Percentiles rank a stretch among this genome's conserved stretches.
Conservation (phyloP, 2,888 invertebrate genomes). For the Lasioglossum lativentre region DNA sequence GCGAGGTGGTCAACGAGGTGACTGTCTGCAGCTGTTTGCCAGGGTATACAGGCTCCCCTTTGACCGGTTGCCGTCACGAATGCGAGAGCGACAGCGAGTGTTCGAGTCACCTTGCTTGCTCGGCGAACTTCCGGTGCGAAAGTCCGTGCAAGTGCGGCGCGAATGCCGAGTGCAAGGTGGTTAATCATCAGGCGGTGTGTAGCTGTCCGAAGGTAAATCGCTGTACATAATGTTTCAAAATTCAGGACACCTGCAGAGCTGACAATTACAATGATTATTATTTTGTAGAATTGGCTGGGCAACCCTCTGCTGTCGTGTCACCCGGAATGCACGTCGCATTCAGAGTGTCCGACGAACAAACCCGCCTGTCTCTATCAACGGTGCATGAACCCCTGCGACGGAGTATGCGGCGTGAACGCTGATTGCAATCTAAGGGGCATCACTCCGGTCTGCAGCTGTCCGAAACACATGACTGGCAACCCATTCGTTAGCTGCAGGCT, state of each 20-base stretch:
- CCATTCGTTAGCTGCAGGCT: conserved; percentile 93
- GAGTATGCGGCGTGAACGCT: conserved; percentile 92
- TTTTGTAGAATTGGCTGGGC: conserved; percentile 90
- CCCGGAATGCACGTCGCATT: conserved; percentile 92
- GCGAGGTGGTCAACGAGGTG: conserved; percentile 91
- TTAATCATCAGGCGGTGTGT: conserved; percentile 91
- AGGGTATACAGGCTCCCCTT: conserved; percentile 91
- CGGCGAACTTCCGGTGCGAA: conserved; percentile 90
- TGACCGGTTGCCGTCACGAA: conserved; percentile 92
- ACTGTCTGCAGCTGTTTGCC: conserved; percentile 93
- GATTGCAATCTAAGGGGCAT: conserved; percentile 92
- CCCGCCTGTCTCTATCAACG: conserved; percentile 93
- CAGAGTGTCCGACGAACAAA: conserved; percentile 91
- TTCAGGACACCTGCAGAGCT: not conserved
- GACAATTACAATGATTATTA: not conserved
- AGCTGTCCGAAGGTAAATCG: conserved; percentile 90
- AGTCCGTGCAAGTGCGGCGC: conserved; percentile 93
- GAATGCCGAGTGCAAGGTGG: conserved; percentile 91
- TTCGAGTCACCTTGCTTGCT: conserved; percentile 89
- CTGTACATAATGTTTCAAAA: not conserved
- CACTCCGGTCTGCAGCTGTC: conserved; percentile 94
- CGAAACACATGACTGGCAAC: conserved; percentile 94
- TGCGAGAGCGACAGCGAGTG: conserved; percentile 93
- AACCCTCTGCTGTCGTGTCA: conserved; percentile 91
- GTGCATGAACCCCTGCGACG: conserved; percentile 93